Evolutionary conservation across 2,888 invertebrate species (phyloP), one percentile per base, ranked within the genome.

Genomic region (Cistogaster globosa): DNA sequence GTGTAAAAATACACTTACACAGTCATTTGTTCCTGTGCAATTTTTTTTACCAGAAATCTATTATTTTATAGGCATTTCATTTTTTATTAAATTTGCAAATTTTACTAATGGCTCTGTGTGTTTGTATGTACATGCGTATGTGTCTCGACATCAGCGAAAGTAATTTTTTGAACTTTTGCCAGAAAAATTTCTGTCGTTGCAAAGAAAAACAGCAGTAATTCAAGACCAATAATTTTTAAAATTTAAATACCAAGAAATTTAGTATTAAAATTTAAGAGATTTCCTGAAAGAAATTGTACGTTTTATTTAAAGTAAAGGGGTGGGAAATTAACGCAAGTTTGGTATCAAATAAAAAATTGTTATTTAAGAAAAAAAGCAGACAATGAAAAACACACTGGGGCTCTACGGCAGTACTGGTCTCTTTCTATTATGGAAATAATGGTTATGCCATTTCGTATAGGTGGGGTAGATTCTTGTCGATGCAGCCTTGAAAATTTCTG

Each of bases 11-110:
- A 36, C 11, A 45, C 74, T 26, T 42, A 63, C 14, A 53, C 55
- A 18, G n/a, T 53, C 1, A 20, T 53, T n/a, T 22, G 12, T 42
- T 42, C 12, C 42, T 12, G 4, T 12, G 42, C 12, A 4, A n/a
- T 6, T 5, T 26, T 36, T 63, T 42, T 51, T 45, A 36, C 20
- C 18, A 74, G 62, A 86, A 87, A 88, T 90, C 88, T 79, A 58
- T 77, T 69, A 67, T 67, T 74, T 60, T 60, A 55, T 67, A 80
- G 67, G 80, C 77, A 71, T 68, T 68, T 81, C 26, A 68, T 51
- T 53, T 76, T n/a, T 76, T 48, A 71, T 77, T 69, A 57, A 69
- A 69, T 76, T 77, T 65, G 16, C 57, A 45, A 48, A 57, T 62
- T 71, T 69, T 69, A 36, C 51, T 80, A 16, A 18, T 74, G 72